Percentiles rank a stretch among this genome's conserved stretches.
Evolutionary conservation across 2,797 vertebrate species (phyloP).

Genomic region (Dryobates pubescens): DNA sequence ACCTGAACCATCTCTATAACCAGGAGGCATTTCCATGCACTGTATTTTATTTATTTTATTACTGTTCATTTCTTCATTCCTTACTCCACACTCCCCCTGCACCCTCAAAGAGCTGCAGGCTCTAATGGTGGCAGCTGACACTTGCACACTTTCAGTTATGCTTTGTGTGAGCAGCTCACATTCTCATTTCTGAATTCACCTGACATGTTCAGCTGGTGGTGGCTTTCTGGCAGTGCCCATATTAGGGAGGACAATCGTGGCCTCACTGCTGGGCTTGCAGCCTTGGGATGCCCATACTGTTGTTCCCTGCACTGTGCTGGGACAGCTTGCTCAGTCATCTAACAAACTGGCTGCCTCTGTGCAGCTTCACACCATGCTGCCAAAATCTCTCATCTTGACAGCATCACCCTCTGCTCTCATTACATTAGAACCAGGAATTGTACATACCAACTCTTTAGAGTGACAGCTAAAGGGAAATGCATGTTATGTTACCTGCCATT

Average conservation of each 20-base stretch:
- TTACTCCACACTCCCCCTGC: no score
- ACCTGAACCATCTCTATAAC: background rate
- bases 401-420: background rate
- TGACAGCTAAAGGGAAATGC: conserved; percentile 18
- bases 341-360: fast-evolving
- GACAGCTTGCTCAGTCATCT: fast-evolving
- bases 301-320: fast-evolving
- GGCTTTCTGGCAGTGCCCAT: fast-evolving
- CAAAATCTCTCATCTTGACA: background rate
- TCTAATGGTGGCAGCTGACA: fast-evolving
- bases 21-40: background rate
- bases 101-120: background rate
- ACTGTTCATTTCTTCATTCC: background rate
- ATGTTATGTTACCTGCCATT: background rate
- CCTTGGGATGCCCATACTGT: background rate
- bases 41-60: background rate
- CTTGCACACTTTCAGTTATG: fast-evolving
- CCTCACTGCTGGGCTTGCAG: fast-evolving
- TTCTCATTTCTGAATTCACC: background rate
- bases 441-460: background rate
- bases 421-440: background rate
- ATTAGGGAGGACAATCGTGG: background rate
- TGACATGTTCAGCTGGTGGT: background rate
- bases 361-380: background rate
- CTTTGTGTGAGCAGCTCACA: fast-evolving